A percentile compares a stretch with the other conserved stretches of the same genome.
Conservation (phyloP, 1,140 invertebrate species). For the Trachymyrmex cornetzi region DNA sequence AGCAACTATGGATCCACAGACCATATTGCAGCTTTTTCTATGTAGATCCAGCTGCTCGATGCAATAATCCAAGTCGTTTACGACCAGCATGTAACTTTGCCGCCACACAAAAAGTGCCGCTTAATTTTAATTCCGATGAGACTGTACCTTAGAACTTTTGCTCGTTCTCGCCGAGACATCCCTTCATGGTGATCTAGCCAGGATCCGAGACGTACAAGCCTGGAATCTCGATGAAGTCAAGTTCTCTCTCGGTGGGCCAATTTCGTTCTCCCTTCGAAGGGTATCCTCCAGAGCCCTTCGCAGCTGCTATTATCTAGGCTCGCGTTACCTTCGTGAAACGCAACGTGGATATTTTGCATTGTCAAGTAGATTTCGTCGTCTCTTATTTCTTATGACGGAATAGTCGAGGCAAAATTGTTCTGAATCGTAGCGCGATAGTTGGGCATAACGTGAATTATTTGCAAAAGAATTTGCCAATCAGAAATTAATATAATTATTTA, state of each 20-base stretch:
- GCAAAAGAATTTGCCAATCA: constrained; percentile 31
- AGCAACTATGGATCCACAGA: not conserved
- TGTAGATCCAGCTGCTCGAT: not conserved
- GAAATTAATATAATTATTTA: constrained; percentile 1
- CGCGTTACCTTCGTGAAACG: constrained; percentile 29
- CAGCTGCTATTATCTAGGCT: constrained; percentile 60
- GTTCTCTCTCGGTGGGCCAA: constrained; percentile 62
- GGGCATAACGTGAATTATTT: not conserved
- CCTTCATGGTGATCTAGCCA: not conserved
- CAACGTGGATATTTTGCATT: not conserved
- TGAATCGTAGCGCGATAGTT: not conserved
- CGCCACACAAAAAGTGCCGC: not conserved
- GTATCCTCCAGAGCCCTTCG: not conserved
- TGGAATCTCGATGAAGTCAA: constrained; percentile 6
- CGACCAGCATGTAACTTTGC: not conserved
- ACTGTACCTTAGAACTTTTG: constrained; percentile 42
- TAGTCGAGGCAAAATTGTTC: constrained; percentile 24
- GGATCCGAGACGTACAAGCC: not conserved
- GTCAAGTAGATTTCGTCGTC: constrained; percentile 7
- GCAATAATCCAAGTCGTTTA: constrained; percentile 52
- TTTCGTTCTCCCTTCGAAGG: constrained; percentile 56
- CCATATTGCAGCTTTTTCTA: constrained; percentile 14
- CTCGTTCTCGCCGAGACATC: not conserved
- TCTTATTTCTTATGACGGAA: constrained; percentile 30
- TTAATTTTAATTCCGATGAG: constrained; percentile 35